Evolutionary conservation across 1,140 invertebrate genomes (phyloP), one percentile per base, ranked within the genome.

Genomic region (Drosophila tropicalis): DNA sequence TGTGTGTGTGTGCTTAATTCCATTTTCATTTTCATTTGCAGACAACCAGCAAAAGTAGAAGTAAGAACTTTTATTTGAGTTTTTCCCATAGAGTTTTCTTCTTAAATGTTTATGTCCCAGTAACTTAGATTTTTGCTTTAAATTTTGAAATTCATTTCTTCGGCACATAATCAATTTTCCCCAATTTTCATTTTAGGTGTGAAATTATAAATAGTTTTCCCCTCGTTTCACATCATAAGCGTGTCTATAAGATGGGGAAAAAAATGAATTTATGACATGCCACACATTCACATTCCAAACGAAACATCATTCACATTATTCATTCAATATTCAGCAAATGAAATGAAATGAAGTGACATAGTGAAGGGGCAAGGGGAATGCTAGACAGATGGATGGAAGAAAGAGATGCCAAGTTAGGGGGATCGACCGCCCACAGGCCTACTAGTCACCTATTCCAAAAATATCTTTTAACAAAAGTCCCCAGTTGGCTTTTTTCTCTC

Each of bases 11-110:
- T 70, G 71, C 75, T 77, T 77, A 74, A 77, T 74, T 77, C 67
- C 75, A 77, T 77, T 77, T 77, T 70, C 72, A 74, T 70, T 78
- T 72, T 78, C 71, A 70, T 70, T 78, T 62, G 67, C 58, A 62
- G 67, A 69, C 51, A 44, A 63, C 22, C 39, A 39, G 60, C 19
- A 36, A 51, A 51, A 51, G 44, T 47, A 19, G 44, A 61, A 57
- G 63, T 13, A 17, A 34, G 51, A 34, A 34, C 47, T 44, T 74
- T 70, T 77, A 67, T 77, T 77, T 77, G 65, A 64, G 65, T 69
- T 76, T 22, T 51, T 51, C 44, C 17, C 9, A 29, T 29, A 51
- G 17, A 51, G 44, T 51, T 51, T 51, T 51, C n/a, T 51, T 6
- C 7, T 7, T 17, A 29, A 29, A 29, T 6, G 3, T 47, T 17